These are phyloP conservation scores for Acleris sparsana DNA, from an alignment of 2,888 invertebrate species.

Conservation along the genomic window DNA sequence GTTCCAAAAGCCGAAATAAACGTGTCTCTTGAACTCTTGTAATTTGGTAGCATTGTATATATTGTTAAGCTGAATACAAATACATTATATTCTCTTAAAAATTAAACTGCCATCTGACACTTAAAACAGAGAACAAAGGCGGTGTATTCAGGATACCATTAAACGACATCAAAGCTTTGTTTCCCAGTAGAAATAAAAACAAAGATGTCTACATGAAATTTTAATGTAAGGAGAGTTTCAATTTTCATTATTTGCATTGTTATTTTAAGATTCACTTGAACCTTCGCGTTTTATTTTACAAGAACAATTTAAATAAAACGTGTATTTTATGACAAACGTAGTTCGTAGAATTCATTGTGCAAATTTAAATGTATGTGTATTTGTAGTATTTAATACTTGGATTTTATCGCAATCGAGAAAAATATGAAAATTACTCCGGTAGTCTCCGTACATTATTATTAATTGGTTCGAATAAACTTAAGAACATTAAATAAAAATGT, in stretches of 20 bases:
- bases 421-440: too few relatives aligned
- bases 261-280: constrained; percentile 3
- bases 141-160: constrained; percentile 10
- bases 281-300: background rate
- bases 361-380: too few relatives aligned
- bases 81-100: background rate
- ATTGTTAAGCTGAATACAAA: background rate
- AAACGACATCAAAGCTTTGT: constrained; percentile 30
- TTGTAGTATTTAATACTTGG: too few relatives aligned
- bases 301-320: background rate
- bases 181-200: constrained; percentile 18
- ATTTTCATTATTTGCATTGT: constrained; percentile 13
- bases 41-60: too few relatives aligned
- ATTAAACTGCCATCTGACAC: background rate
- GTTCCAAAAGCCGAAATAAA: too few relatives aligned
- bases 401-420: too few relatives aligned
- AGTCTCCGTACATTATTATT: too few relatives aligned
- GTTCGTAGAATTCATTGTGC: too few relatives aligned
- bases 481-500: too few relatives aligned
- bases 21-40: too few relatives aligned
- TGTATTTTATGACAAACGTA: too few relatives aligned
- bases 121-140: background rate
- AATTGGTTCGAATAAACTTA: too few relatives aligned
- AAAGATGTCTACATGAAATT: constrained; percentile 23
- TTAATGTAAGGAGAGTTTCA: constrained; percentile 18